A percentile compares a stretch with the other conserved stretches of the same genome.
phyloP scores from a whole-genome alignment of 2,797 vertebrate genomes.

The Champsocephalus esox region DNA sequence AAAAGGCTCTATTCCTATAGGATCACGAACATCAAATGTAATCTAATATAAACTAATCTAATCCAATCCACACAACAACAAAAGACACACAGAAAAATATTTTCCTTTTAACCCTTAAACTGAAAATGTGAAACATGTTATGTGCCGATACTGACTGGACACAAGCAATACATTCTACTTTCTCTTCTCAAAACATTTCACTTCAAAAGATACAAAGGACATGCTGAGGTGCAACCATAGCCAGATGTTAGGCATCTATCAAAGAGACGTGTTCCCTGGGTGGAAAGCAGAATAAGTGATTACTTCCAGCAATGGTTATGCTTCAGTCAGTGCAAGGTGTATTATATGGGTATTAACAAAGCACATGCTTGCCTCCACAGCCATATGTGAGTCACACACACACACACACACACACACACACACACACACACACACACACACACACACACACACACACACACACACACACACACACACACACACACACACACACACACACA shows the following conservation, averaged over 20 bases:
- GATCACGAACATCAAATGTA: background rate
- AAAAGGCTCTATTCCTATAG: background rate
- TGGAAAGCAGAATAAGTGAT: constrained; percentile 37
- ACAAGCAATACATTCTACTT: background rate
- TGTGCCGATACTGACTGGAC: background rate
- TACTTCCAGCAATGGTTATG: constrained; percentile 26
- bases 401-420: background rate
- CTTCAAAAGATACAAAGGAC: constrained; percentile 21
- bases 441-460: background rate
- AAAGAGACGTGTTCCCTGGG: constrained; percentile 19
- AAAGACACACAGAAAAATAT: background rate
- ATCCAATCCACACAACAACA: background rate
- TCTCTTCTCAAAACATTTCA: constrained; percentile 11
- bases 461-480: no score
- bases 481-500: no score
- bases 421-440: background rate
- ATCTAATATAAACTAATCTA: constrained; percentile 1
- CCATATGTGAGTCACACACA: background rate
- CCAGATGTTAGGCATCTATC: constrained; percentile 49
- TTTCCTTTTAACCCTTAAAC: background rate
- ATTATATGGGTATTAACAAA: constrained; percentile 7
- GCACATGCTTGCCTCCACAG: background rate
- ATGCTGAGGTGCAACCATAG: constrained; percentile 34
- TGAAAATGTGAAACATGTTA: background rate
- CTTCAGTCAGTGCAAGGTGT: constrained; percentile 21